Conservation (phyloP, 2,888 invertebrate genomes). For the Caenorhabditis sp. region DNA sequence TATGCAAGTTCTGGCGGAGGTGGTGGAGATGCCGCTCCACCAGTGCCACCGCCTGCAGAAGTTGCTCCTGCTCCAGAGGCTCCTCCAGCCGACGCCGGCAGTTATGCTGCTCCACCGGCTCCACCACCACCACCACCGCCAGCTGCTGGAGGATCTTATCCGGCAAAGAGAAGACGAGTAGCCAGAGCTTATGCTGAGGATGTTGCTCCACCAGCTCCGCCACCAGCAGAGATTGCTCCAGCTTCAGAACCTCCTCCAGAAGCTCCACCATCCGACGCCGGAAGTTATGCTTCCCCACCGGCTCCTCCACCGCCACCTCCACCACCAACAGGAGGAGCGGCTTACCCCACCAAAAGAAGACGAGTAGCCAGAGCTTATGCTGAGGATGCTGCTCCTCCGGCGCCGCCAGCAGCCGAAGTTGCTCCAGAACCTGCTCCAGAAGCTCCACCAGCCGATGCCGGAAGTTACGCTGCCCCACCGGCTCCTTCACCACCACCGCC, state of each 20-base stretch:
- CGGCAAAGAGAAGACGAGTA: conserved; percentile 11
- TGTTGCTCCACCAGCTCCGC: conserved; percentile 1
- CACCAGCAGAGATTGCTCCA: not conserved
- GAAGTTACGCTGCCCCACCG: not conserved
- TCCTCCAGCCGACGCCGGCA: not conserved
- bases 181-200: not conserved
- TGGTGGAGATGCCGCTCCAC: not conserved
- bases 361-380: not conserved
- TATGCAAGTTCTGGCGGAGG: conserved; percentile 14
- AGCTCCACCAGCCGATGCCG: not conserved
- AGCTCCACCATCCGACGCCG: not conserved
- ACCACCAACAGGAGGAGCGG: not conserved
- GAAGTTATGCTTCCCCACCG: not conserved
- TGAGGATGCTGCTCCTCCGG: conserved; percentile 1
- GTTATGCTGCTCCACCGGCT: not conserved
- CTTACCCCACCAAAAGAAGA: conserved; percentile 11
- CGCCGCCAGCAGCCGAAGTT: not conserved
- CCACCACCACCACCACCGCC: conserved; percentile 13
- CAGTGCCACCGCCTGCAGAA: not conserved
- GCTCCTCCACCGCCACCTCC: not conserved
- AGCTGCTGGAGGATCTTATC: not conserved
- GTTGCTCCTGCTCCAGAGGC: not conserved
- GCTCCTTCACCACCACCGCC: not conserved
- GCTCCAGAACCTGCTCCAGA: not conserved
- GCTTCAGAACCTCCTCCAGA: not conserved